Evolutionary conservation across 2,797 vertebrate species (phyloP), one percentile per base, ranked within the genome.

Genomic region (Danio aesculapii): DNA sequence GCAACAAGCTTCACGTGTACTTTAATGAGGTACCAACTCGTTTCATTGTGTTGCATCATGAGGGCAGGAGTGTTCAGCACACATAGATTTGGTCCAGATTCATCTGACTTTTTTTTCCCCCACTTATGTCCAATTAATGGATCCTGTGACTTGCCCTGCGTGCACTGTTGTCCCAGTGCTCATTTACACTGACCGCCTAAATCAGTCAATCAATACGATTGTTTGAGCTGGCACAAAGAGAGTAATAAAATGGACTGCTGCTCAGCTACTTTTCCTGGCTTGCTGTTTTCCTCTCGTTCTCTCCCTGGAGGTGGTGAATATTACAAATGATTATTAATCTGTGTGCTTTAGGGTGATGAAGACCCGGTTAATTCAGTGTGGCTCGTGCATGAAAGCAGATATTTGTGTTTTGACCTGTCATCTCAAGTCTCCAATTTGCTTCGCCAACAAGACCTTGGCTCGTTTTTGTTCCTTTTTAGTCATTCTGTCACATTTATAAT

Each of bases 21-120:
- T 71, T 50, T 72, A 64, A 46, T 78, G 66, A 81, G 64, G 46
- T 49, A 49, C 44, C 75, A 41, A 50, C 64, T 63, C 44, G 30
- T 86, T 86, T 83, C 84, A 47, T 71, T 16, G 41, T 47, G 50
- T 87, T 87, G 83, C 86, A 86, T 87, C 86, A 87, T 82, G 64
- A 75, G 21, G 77, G 58, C 11, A 64, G 69, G 43, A 46, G 6
- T 69, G 69, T 77, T 77, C 41, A 78, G 69, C 47, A 70, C 52
- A 66, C 11, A 50, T 44, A 44, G 59, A 55, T 64, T 30, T 30
- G 21, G 75, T 57, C 61, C 71, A 44, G 30, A 74, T 75, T 82
- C 75, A 70, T 59, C 43, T 62, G 41, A 53, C 49, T n/a, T 55
- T 72, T 52, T 30, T 62, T 62, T 19, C 1, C 5, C 59, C 8